These are phyloP conservation scores for Halocynthia aurantium DNA, from an alignment of 23 tunicate genomes.

Conservation along the genomic window DNA sequence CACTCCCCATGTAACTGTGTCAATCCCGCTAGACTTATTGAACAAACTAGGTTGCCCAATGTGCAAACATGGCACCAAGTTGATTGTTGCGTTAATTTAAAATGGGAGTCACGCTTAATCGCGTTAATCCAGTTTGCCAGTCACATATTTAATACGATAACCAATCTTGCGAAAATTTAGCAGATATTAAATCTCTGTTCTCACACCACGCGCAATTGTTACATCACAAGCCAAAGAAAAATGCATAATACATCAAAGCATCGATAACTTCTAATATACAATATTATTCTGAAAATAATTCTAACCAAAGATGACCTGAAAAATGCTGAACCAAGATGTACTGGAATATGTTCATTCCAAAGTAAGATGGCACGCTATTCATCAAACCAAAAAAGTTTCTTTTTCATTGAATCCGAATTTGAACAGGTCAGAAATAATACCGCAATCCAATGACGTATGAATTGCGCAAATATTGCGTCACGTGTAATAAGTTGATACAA, in stretches of 20 bases:
- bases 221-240: neutral
- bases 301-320: neutral
- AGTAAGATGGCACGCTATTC: conserved; percentile 68
- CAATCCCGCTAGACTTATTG: neutral
- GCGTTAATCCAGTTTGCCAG: too few relatives aligned
- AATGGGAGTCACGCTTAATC: too few relatives aligned
- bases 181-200: too few relatives aligned
- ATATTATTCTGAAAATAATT: neutral
- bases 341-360: conserved; percentile 58
- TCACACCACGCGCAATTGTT: neutral
- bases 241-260: neutral
- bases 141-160: too few relatives aligned
- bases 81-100: too few relatives aligned
- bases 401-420: conserved; percentile 45
- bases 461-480: too few relatives aligned
- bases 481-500: too few relatives aligned
- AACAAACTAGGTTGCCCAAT: too few relatives aligned
- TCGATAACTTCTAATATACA: neutral
- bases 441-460: too few relatives aligned
- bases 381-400: conserved; percentile 59
- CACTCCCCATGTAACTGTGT: neutral
- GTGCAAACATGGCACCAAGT: too few relatives aligned
- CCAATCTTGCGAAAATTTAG: too few relatives aligned
- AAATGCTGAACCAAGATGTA: conserved; percentile 65
- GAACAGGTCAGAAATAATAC: conserved; percentile 23